These are phyloP conservation scores for Ammospiza maritima DNA, from an alignment of 2,797 vertebrate species.

Conservation along the genomic window DNA sequence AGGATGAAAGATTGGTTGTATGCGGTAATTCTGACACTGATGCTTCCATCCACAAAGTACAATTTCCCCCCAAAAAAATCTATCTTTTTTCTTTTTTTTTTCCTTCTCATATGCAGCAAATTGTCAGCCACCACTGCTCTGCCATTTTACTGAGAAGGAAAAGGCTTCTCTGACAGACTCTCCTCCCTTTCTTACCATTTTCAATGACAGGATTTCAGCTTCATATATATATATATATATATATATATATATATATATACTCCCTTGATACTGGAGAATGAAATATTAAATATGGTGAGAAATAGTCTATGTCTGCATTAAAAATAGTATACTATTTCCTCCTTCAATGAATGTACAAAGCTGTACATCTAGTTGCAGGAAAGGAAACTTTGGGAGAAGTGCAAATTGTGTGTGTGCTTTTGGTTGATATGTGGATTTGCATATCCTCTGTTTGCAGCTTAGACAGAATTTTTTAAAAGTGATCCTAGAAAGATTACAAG, in stretches of 20 bases:
- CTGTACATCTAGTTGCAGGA: background rate
- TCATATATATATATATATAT: background rate
- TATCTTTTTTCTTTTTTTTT: fast-evolving
- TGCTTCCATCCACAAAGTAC: background rate
- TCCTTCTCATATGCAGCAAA: background rate
- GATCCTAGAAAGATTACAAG: slow-evolving; percentile 26
- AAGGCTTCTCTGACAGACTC: background rate
- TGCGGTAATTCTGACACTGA: background rate
- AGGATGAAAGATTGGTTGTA: background rate
- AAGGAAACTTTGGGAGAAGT: background rate
- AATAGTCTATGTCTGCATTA: background rate
- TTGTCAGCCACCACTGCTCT: background rate
- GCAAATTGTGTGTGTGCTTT: background rate
- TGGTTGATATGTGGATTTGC: slow-evolving; percentile 1
- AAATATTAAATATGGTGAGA: slow-evolving; percentile 14
- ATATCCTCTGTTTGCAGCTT: slow-evolving; percentile 49
- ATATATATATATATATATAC: background rate
- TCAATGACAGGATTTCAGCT: background rate
- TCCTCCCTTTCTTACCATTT: background rate
- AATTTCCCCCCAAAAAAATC: background rate
- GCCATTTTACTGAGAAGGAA: background rate
- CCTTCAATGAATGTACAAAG: background rate
- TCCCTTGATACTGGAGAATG: background rate
- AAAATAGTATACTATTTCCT: background rate
- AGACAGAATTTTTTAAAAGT: slow-evolving; percentile 47